Evolutionary conservation across 2,888 invertebrate genomes (phyloP).

Genomic region (Fragum fragum): DNA sequence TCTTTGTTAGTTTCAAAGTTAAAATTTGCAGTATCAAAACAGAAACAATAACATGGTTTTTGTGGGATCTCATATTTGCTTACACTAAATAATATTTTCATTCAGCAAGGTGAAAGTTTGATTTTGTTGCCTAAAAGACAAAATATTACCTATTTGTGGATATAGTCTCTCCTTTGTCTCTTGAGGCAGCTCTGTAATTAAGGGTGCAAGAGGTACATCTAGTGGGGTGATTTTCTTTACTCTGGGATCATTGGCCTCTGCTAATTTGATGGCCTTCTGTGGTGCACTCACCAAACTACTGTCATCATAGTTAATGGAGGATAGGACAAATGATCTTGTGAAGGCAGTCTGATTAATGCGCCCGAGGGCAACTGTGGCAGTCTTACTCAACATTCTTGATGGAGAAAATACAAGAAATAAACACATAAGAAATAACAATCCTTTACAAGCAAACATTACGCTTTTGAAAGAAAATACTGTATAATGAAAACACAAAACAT

Average conservation of each 20-base stretch:
- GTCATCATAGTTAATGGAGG: neutral
- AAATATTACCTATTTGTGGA: slow-evolving; percentile 26
- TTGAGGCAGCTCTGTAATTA: slow-evolving; percentile 14
- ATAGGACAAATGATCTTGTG: neutral
- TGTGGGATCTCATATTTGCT: too few species aligned
- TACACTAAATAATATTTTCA: too few species aligned
- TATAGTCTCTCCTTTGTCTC: slow-evolving; percentile 4
- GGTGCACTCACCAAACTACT: neutral
- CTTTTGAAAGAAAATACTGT: too few species aligned
- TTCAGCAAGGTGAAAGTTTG: too few species aligned
- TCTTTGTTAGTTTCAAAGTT: too few species aligned
- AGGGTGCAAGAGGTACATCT: neutral
- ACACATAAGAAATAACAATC: too few species aligned
- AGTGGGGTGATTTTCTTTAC: slow-evolving; percentile 4
- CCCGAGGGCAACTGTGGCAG: slow-evolving; percentile 14
- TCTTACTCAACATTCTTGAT: slow-evolving; percentile 32
- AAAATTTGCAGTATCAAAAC: too few species aligned
- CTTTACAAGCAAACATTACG: too few species aligned
- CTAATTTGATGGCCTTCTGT: neutral
- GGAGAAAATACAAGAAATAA: neutral
- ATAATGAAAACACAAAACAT: too few species aligned
- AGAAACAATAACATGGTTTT: too few species aligned
- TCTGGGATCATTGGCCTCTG: neutral
- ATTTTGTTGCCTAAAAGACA: too few species aligned
- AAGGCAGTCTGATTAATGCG: slow-evolving; percentile 6